Evolutionary conservation across 1,140 invertebrate species (phyloP), one percentile per base, ranked within the genome.

Genomic region (Drosophila nikananu): DNA sequence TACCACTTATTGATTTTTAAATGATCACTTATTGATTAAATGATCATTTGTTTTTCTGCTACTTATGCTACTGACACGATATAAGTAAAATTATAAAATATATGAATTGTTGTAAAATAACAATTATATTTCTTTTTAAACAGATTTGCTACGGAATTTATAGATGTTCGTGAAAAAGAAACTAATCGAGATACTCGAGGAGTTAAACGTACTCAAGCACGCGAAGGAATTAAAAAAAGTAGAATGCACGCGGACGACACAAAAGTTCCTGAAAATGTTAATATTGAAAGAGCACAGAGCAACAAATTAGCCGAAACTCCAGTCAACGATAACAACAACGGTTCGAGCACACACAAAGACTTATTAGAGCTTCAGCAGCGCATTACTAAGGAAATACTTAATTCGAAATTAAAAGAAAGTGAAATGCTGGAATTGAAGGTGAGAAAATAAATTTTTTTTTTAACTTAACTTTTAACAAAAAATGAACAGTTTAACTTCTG

Each of bases 121-220:
- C 19, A 3, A 17, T 41, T 15, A 62, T 19, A 57, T 42, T 35
- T 27, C 17, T 27, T 54, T 54, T 5, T 23, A 39, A 49, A 61
- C 91, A 98, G 97, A 93, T 99, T 99, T 93, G 97, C 97, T 13
- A 96, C 97, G 93, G 96, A 96, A 52, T 99, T 99, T 93, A 96
- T 99, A 39, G 98, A 99, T 93, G 95, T 98, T 42, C 94, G 97
- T 39, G 97, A 98, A 92, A 95, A 96, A 48, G 97, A 95, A 95
- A 94, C 95, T 82, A 96, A 95, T 93, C 94, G 91, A 25, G 89
- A 91, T 21, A 80, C 86, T 49, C 76, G 89, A 1, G 89, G 86
- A 7, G 73, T 75, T 49, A 82, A 68, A 77, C 86, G 73, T 9
- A 76, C 74, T 67, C 77, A 58, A 19, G 21, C 68, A 17, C 46